Evolutionary conservation across 1,140 invertebrate species (phyloP).

Genomic region (Drosophila paulistorum): DNA sequence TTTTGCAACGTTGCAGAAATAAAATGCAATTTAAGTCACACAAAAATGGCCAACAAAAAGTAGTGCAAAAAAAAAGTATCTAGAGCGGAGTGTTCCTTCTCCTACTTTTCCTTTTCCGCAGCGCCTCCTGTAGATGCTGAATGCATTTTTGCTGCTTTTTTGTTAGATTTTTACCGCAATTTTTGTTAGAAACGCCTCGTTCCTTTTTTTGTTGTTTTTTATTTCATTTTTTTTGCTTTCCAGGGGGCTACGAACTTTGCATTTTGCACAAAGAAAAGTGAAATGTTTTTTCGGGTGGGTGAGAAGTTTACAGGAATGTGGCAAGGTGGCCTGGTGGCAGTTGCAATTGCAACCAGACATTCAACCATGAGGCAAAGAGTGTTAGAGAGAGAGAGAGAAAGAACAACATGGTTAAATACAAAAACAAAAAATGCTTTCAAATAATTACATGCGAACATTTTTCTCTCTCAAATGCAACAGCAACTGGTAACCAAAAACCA

Average conservation of each 20-base stretch:
- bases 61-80: constrained; percentile 48
- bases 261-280: constrained; percentile 75
- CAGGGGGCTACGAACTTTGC: constrained; percentile 73
- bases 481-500: background rate
- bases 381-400: background rate
- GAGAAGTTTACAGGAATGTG: constrained; percentile 35
- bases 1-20: constrained; percentile 81
- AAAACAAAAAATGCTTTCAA: constrained; percentile 47
- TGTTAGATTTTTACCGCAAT: constrained; percentile 38
- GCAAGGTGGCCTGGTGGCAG: constrained; percentile 12
- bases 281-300: constrained; percentile 58
- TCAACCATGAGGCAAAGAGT: background rate
- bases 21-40: constrained; percentile 82
- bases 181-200: constrained; percentile 27
- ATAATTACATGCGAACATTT: constrained; percentile 61
- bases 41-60: constrained; percentile 63
- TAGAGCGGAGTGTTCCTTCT: constrained; percentile 62
- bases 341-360: constrained; percentile 58
- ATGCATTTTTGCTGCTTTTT: constrained; percentile 63
- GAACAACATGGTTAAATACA: constrained; percentile 15
- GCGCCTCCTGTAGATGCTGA: constrained; percentile 23
- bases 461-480: constrained; percentile 1
- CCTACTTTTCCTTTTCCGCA: constrained; percentile 5
- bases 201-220: constrained; percentile 28
- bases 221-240: constrained; percentile 39